Evolutionary conservation across 2,888 invertebrate genomes (phyloP).

Genomic region (Corythucha ciliata): DNA sequence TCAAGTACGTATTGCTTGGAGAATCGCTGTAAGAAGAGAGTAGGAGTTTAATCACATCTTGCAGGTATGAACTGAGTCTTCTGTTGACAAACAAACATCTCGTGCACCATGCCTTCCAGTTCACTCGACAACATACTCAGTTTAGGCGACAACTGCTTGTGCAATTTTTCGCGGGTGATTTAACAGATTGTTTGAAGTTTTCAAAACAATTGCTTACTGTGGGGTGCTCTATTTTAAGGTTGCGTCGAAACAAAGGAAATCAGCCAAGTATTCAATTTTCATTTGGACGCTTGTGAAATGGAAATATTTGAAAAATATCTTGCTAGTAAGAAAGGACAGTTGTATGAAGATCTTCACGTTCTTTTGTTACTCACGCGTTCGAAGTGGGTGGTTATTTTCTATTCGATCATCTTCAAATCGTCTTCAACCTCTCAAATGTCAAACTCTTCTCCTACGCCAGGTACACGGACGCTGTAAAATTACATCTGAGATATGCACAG

Average conservation of each 20-base stretch:
- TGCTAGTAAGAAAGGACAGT: conserved; percentile 46
- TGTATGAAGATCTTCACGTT: conserved; percentile 56
- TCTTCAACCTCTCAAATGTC: background rate
- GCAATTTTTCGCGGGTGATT: no score
- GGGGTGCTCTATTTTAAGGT: conserved; percentile 40
- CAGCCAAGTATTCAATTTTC: conserved; percentile 52
- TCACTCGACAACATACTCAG: no score
- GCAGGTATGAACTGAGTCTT: no score
- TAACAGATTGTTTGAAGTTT: background rate
- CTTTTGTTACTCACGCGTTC: conserved; percentile 45
- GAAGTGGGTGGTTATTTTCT: conserved; percentile 27
- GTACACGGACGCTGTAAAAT: conserved; percentile 42
- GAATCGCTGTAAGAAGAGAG: no score
- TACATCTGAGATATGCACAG: conserved; percentile 40
- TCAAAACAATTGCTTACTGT: background rate
- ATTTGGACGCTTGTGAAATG: conserved; percentile 55
- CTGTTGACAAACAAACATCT: no score
- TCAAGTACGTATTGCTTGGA: conserved; percentile 42
- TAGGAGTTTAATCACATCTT: no score
- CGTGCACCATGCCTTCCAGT: no score
- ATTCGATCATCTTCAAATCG: background rate
- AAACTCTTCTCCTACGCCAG: conserved; percentile 20
- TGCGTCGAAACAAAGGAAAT: conserved; percentile 50
- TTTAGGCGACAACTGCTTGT: no score
- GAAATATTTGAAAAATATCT: conserved; percentile 57